Percentiles rank a stretch among this genome's conserved stretches.
Conservation (phyloP, 2,797 vertebrate genomes). For the Onychomys arenicola region DNA sequence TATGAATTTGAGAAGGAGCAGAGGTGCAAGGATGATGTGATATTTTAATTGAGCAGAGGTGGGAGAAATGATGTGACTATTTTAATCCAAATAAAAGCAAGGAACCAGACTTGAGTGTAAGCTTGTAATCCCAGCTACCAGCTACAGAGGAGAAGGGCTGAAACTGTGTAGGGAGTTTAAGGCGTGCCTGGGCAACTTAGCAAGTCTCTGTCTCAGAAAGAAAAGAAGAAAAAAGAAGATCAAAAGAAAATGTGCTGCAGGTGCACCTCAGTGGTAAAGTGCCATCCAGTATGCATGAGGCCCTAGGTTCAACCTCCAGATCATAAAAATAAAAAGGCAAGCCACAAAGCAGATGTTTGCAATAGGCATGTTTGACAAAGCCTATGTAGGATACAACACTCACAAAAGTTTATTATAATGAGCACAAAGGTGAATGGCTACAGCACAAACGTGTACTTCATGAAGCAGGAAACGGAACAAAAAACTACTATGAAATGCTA, state of each 20-base stretch:
- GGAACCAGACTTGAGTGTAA: not conserved
- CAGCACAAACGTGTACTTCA: not conserved
- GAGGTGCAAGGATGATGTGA: too few relatives aligned
- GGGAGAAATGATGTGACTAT: not conserved
- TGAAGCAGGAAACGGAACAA: not conserved
- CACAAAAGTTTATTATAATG: not conserved
- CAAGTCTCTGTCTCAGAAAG: not conserved
- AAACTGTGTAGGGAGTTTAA: not conserved
- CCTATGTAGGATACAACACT: not conserved
- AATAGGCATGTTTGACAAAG: not conserved
- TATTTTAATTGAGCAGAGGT: not conserved
- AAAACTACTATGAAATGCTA: not conserved
- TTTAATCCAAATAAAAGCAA: not conserved
- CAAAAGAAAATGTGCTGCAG: too few relatives aligned
- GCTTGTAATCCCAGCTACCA: not conserved
- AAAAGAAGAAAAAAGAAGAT: not conserved
- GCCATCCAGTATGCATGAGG: not conserved
- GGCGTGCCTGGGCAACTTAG: not conserved
- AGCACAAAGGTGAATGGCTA: not conserved
- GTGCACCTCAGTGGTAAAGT: not conserved
- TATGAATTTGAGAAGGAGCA: not conserved
- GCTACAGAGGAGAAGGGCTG: not conserved
- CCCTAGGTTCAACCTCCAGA: not conserved
- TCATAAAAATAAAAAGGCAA: not conserved
- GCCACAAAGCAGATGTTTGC: not conserved